A percentile compares a stretch with the other conserved stretches of the same genome.
These are phyloP conservation scores for Lymantria dispar DNA, from an alignment of 2,888 invertebrate genomes.

Conservation along the genomic window DNA sequence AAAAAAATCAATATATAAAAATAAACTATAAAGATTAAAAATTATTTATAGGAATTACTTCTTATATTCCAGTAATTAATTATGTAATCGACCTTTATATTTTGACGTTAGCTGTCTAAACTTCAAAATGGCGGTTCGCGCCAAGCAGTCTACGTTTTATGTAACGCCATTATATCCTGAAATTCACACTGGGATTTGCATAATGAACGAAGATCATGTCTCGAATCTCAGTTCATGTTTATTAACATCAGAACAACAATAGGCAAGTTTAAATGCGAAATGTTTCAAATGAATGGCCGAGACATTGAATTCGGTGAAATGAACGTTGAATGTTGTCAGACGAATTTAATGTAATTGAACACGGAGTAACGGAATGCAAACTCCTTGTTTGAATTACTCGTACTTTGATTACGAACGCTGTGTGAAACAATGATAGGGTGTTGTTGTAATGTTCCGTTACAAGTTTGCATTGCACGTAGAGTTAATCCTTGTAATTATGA, in stretches of 20 bases:
- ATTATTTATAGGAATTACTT: too few species aligned
- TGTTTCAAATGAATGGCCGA: constrained; percentile 6
- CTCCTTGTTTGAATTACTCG: constrained; percentile 3
- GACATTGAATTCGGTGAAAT: constrained; percentile 14
- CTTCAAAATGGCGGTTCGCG: constrained; percentile 1
- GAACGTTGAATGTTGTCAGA: constrained; percentile 6
- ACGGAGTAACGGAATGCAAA: constrained; percentile 1
- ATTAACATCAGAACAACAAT: constrained; percentile 25
- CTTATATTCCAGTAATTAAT: too few species aligned
- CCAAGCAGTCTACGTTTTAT: neutral
- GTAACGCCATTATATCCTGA: neutral
- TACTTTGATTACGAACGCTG: neutral
- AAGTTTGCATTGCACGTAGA: too few species aligned
- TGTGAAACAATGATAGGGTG: neutral
- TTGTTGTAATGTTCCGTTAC: too few species aligned
- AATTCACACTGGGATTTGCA: neutral
- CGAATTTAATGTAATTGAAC: constrained; percentile 6
- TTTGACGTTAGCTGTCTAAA: constrained; percentile 1
- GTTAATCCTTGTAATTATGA: too few species aligned
- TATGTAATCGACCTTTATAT: neutral
- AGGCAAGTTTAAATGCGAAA: constrained; percentile 30
- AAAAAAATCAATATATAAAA: too few species aligned
- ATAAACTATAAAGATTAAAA: too few species aligned
- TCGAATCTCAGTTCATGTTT: constrained; percentile 18
- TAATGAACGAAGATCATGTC: constrained; percentile 12